Conservation (phyloP, 1,140 invertebrate genomes). For the Helicoverpa zea region DNA sequence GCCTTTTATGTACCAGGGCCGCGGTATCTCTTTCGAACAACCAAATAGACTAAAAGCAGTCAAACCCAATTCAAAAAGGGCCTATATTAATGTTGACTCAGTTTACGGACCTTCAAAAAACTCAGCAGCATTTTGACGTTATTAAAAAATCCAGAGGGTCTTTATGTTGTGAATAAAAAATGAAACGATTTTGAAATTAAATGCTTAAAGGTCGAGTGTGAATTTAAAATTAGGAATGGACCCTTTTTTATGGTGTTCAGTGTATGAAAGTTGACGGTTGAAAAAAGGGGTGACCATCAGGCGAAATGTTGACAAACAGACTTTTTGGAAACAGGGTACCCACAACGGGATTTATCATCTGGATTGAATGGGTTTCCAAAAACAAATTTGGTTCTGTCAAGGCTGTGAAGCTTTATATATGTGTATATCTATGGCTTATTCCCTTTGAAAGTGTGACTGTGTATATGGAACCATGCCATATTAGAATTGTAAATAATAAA, state of each 20-base stretch:
- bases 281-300: background rate
- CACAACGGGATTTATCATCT: background rate
- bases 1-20: too few relatives aligned
- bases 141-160: constrained; percentile 7
- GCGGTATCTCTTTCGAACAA: too few relatives aligned
- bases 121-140: background rate
- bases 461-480: too few relatives aligned
- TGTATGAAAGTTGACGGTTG: background rate
- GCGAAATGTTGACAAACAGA: background rate
- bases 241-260: background rate
- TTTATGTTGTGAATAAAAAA: background rate
- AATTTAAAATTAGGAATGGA: constrained; percentile 12
- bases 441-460: too few relatives aligned
- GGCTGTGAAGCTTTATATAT: too few relatives aligned
- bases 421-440: too few relatives aligned
- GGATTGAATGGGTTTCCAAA: too few relatives aligned
- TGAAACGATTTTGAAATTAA: constrained; percentile 29
- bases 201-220: background rate
- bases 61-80: background rate
- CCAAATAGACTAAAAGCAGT: too few relatives aligned
- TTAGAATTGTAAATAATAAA: too few relatives aligned
- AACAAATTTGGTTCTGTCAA: too few relatives aligned
- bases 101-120: background rate
- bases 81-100: background rate
- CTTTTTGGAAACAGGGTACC: background rate